phyloP scores from a whole-genome alignment of 1,140 invertebrate genomes.

The Drosophila sproati region DNA sequence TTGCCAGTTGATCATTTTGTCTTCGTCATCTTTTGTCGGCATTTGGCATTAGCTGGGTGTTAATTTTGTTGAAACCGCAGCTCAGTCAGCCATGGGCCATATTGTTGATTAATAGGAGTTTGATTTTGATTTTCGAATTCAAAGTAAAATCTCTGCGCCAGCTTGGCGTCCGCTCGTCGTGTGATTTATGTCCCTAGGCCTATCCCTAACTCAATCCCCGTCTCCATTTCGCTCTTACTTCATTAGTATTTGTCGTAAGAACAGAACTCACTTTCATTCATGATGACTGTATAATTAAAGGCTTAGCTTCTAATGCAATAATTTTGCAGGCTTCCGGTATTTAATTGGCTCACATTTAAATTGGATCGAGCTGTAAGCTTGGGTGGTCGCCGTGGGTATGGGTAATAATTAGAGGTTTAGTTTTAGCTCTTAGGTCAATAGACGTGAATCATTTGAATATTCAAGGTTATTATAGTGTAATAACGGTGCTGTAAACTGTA shows the following conservation, averaged over 20 bases:
- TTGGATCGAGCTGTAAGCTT: slow-evolving; percentile 24
- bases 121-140: slow-evolving; percentile 62
- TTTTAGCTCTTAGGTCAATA: slow-evolving; percentile 38
- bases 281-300: slow-evolving; percentile 66
- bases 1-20: slow-evolving; percentile 42
- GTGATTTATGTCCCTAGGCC: slow-evolving; percentile 62
- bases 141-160: slow-evolving; percentile 35
- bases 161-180: slow-evolving; percentile 45
- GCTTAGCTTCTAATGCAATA: slow-evolving; percentile 77
- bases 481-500: slow-evolving; percentile 7
- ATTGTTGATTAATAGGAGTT: slow-evolving; percentile 77
- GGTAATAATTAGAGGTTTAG: slow-evolving; percentile 53
- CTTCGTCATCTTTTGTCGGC: slow-evolving; percentile 79
- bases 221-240: neutral
- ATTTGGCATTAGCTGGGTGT: slow-evolving; percentile 73
- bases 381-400: slow-evolving; percentile 65
- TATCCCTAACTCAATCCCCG: neutral
- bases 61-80: slow-evolving; percentile 57
- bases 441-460: slow-evolving; percentile 38
- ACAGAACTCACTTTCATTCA: slow-evolving; percentile 53
- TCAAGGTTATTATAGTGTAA: slow-evolving; percentile 40
- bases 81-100: slow-evolving; percentile 31
- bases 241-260: slow-evolving; percentile 7
- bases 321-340: slow-evolving; percentile 75
- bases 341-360: slow-evolving; percentile 66